Evolutionary conservation across 2,113 vertebrate genomes (phyloP), one percentile per base, ranked within the genome.

Genomic region (Brachirus orientalis): DNA sequence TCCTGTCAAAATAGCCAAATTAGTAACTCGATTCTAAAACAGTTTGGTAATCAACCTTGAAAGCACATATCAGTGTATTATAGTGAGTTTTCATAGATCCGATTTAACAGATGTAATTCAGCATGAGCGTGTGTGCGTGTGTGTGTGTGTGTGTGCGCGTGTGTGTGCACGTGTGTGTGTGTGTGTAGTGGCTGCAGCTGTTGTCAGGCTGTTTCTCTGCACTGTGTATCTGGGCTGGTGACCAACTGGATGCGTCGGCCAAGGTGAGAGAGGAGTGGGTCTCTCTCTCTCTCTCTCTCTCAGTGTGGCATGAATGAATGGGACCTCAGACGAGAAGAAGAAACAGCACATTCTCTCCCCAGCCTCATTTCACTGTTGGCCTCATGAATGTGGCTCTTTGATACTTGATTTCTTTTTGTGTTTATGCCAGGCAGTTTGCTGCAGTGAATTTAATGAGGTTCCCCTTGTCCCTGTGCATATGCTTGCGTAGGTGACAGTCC

Each of bases 321-420:
- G 77, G 44, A 62, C 58, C 77, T 89, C 80, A 76, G 80, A 87
- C 63, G 20, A 62, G 54, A 17, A 46, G 59, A 71, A 78, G 75
- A 87, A 85, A 54, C 73, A 52, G 60, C 59, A 69, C 76, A 71
- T n/a, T n/a, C n/a, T n/a, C n/a, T n/a, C n/a, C n/a, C n/a, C n/a
- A n/a, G n/a, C n/a, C n/a, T n/a, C n/a, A n/a, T n/a, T n/a, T n/a
- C n/a, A n/a, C n/a, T n/a, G n/a, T n/a, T n/a, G n/a, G 57, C 53
- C n/a, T 47, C 1, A 63, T 86, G 76, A 86, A 82, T 79, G 77
- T 60, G 54, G 59, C 50, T 69, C 84, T 89, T 87, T 90, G 77
- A 88, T 77, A 35, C 63, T 33, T 7, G 36, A 37, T 50, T 58
- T 77, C n/a, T n/a, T n/a, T n/a, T 74, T 78, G 64, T 82, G 80